Evolutionary conservation across 2,113 vertebrate genomes (phyloP).

Genomic region (Harpagus bidentatus): DNA sequence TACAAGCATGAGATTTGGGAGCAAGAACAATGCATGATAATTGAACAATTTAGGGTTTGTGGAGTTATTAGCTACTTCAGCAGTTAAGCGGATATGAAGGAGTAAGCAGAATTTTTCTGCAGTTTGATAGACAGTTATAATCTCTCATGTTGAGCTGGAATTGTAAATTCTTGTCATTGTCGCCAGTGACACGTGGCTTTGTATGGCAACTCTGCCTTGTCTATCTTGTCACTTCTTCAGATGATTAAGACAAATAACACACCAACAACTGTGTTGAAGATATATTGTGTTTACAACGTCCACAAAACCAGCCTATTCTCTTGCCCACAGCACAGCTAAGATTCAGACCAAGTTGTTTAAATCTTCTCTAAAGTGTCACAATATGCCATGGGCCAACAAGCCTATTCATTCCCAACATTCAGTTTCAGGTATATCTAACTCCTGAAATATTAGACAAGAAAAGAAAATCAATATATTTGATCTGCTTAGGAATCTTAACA

Average conservation of each 20-base stretch:
- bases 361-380: neutral
- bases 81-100: neutral
- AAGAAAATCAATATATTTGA: neutral
- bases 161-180: neutral
- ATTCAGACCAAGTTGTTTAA: neutral
- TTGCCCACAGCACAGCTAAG: neutral
- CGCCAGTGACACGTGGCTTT: neutral
- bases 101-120: neutral
- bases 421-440: neutral
- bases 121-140: neutral
- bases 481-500: neutral
- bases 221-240: neutral
- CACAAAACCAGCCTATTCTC: neutral
- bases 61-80: neutral
- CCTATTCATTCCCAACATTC: neutral
- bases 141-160: neutral
- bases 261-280: neutral
- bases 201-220: neutral
- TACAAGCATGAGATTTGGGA: neutral
- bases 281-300: neutral
- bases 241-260: neutral
- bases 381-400: neutral
- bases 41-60: neutral
- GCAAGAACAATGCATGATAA: neutral
- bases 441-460: neutral